Evolutionary conservation across 2,113 vertebrate genomes (phyloP).

Genomic region (Strix uralensis): DNA sequence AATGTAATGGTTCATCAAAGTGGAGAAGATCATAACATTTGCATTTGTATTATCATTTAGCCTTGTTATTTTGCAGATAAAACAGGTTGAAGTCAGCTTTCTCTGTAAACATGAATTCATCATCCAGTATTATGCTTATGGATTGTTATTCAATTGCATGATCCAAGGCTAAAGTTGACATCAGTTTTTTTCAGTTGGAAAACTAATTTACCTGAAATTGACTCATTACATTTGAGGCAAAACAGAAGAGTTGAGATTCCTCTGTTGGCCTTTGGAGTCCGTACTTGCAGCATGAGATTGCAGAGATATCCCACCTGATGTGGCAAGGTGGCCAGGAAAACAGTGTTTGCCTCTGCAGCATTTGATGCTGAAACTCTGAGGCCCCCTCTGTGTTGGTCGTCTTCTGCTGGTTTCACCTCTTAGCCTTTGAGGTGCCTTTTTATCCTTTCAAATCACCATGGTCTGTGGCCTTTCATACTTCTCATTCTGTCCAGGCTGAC

Average conservation of each 20-base stretch:
- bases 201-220: neutral
- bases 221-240: neutral
- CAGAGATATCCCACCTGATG: neutral
- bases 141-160: neutral
- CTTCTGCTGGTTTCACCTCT: neutral
- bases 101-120: neutral
- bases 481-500: neutral
- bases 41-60: neutral
- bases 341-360: accelerated
- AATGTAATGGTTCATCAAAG: neutral
- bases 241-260: neutral
- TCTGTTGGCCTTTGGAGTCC: neutral
- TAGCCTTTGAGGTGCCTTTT: neutral
- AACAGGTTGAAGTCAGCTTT: neutral
- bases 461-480: neutral
- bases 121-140: neutral
- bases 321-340: neutral
- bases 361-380: neutral
- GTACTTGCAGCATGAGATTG: neutral
- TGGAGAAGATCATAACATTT: neutral
- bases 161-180: neutral
- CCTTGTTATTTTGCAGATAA: neutral
- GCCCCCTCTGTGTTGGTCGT: neutral
- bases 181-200: neutral
- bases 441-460: neutral